These are phyloP conservation scores for Mergus octosetaceus DNA, from an alignment of 2,797 vertebrate species.

Conservation along the genomic window DNA sequence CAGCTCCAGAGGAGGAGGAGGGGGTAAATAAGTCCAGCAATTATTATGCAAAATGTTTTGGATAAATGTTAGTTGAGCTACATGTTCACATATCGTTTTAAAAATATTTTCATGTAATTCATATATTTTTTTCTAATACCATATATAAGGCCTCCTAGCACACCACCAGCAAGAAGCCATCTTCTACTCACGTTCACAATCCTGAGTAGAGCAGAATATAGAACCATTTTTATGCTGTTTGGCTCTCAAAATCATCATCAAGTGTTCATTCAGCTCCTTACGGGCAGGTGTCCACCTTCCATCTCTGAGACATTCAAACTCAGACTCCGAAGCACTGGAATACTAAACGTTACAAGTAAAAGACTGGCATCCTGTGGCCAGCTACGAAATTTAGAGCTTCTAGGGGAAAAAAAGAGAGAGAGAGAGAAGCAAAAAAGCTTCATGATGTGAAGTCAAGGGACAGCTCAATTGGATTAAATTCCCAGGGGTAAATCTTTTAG, in stretches of 20 bases:
- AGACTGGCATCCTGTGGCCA: not conserved
- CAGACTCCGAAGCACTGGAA: rapidly evolving
- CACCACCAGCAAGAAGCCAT: not conserved
- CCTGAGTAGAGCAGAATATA: not conserved
- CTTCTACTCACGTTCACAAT: not conserved
- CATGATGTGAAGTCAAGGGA: not conserved
- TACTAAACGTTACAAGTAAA: not conserved
- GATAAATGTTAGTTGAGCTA: not conserved
- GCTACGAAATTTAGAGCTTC: not conserved
- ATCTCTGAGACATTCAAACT: not conserved
- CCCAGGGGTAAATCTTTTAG: not conserved
- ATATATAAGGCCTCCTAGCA: not conserved
- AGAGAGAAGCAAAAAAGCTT: not conserved
- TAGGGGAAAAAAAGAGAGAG: not conserved
- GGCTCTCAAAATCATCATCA: not conserved
- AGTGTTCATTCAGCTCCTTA: not conserved
- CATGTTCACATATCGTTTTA: not conserved
- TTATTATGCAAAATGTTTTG: not conserved
- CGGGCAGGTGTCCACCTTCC: not conserved
- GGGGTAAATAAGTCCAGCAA: not conserved
- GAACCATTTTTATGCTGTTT: not conserved
- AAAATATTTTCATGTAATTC: not conserved
- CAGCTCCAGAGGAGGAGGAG: not conserved
- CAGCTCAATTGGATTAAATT: not conserved
- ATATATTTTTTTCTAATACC: not conserved